Percentiles rank a stretch among this genome's conserved stretches.
Conservation (phyloP, 2,888 invertebrate genomes). For the Portevinia maculata region DNA sequence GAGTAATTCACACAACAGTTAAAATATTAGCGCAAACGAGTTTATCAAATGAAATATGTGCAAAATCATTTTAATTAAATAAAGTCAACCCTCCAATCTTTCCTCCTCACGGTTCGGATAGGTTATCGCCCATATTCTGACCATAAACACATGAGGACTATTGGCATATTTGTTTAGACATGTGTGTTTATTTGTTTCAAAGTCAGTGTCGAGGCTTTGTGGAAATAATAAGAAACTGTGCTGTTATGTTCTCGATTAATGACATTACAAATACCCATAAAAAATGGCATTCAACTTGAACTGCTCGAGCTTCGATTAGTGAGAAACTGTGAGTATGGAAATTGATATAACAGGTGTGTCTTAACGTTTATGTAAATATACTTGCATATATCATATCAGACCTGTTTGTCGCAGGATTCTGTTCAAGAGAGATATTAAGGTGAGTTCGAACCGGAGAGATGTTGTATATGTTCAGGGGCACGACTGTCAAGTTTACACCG, state of each 20-base stretch:
- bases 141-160: background rate
- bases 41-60: background rate
- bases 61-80: background rate
- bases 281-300: slow-evolving; percentile 59
- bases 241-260: slow-evolving; percentile 15
- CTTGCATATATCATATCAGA: background rate
- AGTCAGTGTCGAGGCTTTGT: slow-evolving; percentile 27
- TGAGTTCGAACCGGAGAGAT: background rate
- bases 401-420: slow-evolving; percentile 17
- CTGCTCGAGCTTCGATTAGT: slow-evolving; percentile 17
- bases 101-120: background rate
- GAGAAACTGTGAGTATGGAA: slow-evolving; percentile 23
- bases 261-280: background rate
- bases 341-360: slow-evolving; percentile 3
- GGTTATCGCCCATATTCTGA: slow-evolving; percentile 33
- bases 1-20: too few relatives aligned
- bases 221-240: slow-evolving; percentile 22
- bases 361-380: background rate
- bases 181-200: slow-evolving; percentile 8
- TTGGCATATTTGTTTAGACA: background rate
- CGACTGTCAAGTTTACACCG: too few relatives aligned
- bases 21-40: slow-evolving; percentile 31
- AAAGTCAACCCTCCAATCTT: background rate
- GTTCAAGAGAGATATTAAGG: background rate
- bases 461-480: too few relatives aligned